Evolutionary conservation across 2,113 vertebrate genomes (phyloP), one percentile per base, ranked within the genome.

Genomic region (Aphyosemion australe): DNA sequence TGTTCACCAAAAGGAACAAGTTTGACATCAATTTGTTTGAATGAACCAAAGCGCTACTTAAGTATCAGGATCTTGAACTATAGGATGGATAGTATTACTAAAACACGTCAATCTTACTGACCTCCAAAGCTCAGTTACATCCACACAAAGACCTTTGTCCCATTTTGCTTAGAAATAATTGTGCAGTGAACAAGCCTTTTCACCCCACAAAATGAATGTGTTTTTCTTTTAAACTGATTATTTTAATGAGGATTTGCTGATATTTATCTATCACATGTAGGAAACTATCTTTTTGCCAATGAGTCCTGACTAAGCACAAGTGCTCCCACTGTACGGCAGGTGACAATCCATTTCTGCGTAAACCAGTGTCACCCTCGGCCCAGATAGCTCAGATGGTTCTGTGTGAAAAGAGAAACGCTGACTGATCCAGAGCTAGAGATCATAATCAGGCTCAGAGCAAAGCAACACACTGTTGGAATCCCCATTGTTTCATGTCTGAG

Each of bases 381-480:
- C 60, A 1, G 42, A 74, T 63, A 75, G 61, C 48, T 46, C 26
- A 18, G 48, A 1, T 61, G 45, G 76, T 73, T 78, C 51, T 69
- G 66, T 58, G 61, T 76, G 59, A 48, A 55, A 34, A 7, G 34
- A 65, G 69, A 53, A 69, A 60, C 66, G 15, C 34, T 83, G 52
- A 51, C 54, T 69, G 72, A 26, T 52, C 57, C 54, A 70, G 73
- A 77, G 61, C 63, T n/a, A n/a, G n/a, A 1, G 76, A 84, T 85
- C 85, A 76, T 72, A 57, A 5, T 51, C 58, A 61, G 59, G 50
- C 47, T 52, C 34, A 68, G 61, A n/a, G n/a, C n/a, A n/a, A n/a
- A 65, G 45, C 59, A 15, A 48, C 14, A 1, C 32, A 21, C 3
- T 4, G 63, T 14, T 45, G 64, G 18, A 50, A 63, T 63, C 20